A percentile compares a stretch with the other conserved stretches of the same genome.
phyloP scores from a whole-genome alignment of 2,113 vertebrate genomes.

The Sisor rabdophorus region DNA sequence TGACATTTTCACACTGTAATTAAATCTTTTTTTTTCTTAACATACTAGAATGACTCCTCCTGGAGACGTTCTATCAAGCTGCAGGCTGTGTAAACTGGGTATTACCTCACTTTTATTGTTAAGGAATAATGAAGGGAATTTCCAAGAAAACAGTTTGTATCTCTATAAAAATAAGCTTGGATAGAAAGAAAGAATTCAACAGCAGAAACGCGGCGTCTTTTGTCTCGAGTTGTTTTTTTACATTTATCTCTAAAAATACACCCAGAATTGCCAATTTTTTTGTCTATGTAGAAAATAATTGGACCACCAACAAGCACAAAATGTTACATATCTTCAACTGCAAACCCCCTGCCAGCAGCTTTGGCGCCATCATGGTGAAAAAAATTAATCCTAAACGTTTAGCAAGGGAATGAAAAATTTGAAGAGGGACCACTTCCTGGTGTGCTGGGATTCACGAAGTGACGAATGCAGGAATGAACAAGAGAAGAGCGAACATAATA shows the following conservation, averaged over 20 bases:
- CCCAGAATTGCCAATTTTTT: too few species aligned
- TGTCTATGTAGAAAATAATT: not conserved
- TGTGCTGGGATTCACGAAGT: not conserved
- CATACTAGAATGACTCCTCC: not conserved
- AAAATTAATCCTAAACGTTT: not conserved
- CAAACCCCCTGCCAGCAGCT: not conserved
- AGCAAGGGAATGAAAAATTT: not conserved
- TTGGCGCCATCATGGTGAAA: not conserved
- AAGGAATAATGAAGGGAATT: not conserved
- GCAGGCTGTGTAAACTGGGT: not conserved
- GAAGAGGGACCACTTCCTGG: not conserved
- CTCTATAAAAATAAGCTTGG: not conserved
- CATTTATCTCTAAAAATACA: not conserved
- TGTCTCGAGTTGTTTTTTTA: not conserved
- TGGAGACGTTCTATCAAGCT: constrained; percentile 11
- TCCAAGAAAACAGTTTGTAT: too few species aligned
- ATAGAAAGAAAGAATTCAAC: too few species aligned
- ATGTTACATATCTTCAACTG: not conserved
- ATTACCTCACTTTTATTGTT: constrained; percentile 6
- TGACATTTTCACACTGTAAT: not conserved
- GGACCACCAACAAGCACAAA: not conserved
- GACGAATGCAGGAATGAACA: not conserved
- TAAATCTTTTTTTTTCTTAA: not conserved
- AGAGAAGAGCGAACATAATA: constrained; percentile 11
- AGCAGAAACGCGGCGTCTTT: not conserved